Evolutionary conservation across 2,113 vertebrate species (phyloP), one percentile per base, ranked within the genome.

Genomic region (Mustelus asterias): DNA sequence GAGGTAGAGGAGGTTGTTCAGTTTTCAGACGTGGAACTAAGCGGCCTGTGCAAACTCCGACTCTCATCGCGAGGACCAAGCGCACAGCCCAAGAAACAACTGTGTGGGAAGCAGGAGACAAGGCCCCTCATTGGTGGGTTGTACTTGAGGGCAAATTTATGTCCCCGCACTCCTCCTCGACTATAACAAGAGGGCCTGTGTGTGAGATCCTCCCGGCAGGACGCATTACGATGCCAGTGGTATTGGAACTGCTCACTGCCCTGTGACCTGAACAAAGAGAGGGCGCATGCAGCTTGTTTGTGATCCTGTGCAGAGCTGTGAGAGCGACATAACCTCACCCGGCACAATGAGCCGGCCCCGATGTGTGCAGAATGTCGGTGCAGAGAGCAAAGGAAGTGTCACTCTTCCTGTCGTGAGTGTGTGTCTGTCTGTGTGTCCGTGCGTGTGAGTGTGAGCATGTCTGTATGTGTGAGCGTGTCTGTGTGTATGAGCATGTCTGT

Each of bases 1-100:
- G 44, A 48, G 44, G 2, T 48, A 33, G 9, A n/a, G 72, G 13
- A 78, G 72, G 29, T 78, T 33, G 8, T 78, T 33, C 11, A 3
- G 8, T n/a, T 37, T 37, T 37, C 76, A 37, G 3, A 37, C 6
- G 78, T 41, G 3, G n/a, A 83, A 83, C 37, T 18, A 83, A n/a
- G 78, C n/a, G 18, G n/a, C n/a, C 78, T 3, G 11, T 16, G n/a
- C 13, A 3, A 37, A 0, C 78, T 18, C 0, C 0, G 0, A 0
- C 16, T 72, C 5, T 41, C 14, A 18, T 4, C 18, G n/a, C 6
- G n/a, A 37, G 78, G n/a, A 4, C n/a, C n/a, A 80, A 14, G 33
- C 4, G 2, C n/a, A 16, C 78, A 16, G 78, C 14, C 20, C 37
- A 7, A n/a, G 2, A 41, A 41, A 41, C n/a, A 83, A 80, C 76